phyloP scores from a whole-genome alignment of 2,113 vertebrate genomes.

The Ptychochromis oligacanthus region DNA sequence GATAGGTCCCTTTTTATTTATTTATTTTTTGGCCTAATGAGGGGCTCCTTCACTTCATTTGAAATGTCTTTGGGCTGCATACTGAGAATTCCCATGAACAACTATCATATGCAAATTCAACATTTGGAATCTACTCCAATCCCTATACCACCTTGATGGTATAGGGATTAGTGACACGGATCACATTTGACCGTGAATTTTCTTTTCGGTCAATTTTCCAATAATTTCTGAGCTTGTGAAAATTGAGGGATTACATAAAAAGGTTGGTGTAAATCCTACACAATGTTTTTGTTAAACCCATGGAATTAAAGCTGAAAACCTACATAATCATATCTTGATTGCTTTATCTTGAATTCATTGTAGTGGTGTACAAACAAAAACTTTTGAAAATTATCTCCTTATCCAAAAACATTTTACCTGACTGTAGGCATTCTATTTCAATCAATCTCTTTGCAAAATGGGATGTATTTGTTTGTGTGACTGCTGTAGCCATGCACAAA shows the following conservation, averaged over 20 bases:
- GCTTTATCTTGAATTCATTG: not conserved
- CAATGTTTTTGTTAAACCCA: not conserved
- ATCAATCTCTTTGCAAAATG: conserved; percentile 65
- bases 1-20: no score
- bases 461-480: conserved; percentile 38
- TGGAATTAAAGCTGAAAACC: not conserved
- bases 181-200: no score
- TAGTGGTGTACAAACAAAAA: not conserved
- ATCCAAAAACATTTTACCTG: not conserved
- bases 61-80: no score
- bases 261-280: not conserved
- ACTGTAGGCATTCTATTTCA: not conserved
- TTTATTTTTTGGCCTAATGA: no score
- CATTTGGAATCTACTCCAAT: no score
- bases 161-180: no score
- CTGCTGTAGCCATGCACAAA: conserved; percentile 9
- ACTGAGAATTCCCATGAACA: no score
- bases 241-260: not conserved
- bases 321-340: not conserved
- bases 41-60: no score
- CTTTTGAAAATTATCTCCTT: not conserved
- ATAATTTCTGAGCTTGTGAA: not conserved
- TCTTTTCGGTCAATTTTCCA: no score
- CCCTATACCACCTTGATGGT: no score
- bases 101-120: no score